These are phyloP conservation scores for Piscicola geometra DNA, from an alignment of 2,888 invertebrate genomes.

Conservation along the genomic window DNA sequence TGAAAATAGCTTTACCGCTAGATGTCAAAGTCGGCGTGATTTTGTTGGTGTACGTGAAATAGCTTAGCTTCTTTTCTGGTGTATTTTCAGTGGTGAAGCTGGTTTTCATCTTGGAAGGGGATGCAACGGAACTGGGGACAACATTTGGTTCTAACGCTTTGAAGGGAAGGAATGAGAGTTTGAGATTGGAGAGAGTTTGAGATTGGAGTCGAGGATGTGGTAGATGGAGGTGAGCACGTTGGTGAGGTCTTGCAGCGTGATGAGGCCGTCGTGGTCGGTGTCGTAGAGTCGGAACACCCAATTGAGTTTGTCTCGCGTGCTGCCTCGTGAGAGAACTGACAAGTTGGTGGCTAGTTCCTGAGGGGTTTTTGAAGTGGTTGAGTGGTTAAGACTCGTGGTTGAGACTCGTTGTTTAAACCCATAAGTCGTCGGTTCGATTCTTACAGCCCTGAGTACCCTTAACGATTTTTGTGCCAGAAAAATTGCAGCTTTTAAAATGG, in stretches of 20 bases:
- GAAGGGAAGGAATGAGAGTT: background rate
- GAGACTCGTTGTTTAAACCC: no score
- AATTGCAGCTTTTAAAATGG: no score
- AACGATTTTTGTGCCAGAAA: no score
- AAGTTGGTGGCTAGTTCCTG: background rate
- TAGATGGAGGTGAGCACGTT: slow-evolving; percentile 1
- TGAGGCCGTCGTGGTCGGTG: slow-evolving; percentile 11
- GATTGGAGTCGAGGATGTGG: background rate
- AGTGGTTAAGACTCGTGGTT: no score
- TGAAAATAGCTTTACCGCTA: no score
- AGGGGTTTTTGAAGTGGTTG: no score
- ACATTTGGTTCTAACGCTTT: no score
- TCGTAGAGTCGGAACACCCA: slow-evolving; percentile 10
- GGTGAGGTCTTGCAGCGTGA: background rate
- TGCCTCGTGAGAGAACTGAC: background rate
- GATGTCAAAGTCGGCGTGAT: no score
- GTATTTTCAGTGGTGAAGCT: background rate
- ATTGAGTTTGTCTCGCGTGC: background rate
- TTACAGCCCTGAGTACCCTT: no score
- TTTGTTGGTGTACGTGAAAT: no score
- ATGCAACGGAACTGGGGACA: background rate
- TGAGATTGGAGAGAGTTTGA: background rate
- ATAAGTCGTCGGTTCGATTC: no score
- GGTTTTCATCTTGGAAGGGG: background rate
- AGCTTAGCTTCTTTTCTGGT: background rate